Base-by-base conservation (phyloP, 2,113 vertebrate genomes). In the Felis chaus region DNA sequence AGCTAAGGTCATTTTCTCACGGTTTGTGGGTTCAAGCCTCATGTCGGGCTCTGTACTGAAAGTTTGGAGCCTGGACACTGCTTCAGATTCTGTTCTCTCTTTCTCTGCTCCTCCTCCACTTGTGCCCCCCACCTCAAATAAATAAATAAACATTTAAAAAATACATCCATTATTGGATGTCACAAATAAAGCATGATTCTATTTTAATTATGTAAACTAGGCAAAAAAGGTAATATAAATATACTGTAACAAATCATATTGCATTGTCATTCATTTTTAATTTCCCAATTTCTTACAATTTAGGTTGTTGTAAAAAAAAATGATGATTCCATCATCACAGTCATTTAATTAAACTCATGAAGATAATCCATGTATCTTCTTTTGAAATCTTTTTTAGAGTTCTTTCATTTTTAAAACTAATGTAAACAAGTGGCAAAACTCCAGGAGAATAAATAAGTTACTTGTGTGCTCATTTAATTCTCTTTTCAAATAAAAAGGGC, bases 151-250 rank as follows among this genome's bases (percentile, higher is more conserved):
- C 21, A 23, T 61, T 61, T 21, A 61, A 61, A 61, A 61, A 23
- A 9, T 61, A 61, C 23, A 65, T 2, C 4, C 69, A 89, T 82
- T 78, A 6, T n/a, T 68, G 29, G 36, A 79, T 83, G 27, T 89
- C 71, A 95, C 2, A 3, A 63, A 89, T 57, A 95, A 93, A 78
- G 16, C 29, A 68, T 81, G 31, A 76, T 76, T 45, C 25, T 92
- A 89, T 80, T 89, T 80, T 92, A 95, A 94, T 94, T 55, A 55
- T 53, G 87, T 61, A 90, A 85, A 63, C 5, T 5, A 94, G 41
- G 19, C 23, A 92, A 93, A 96, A 89, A 48, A 14, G 8, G 23
- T 48, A 94, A 89, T 89, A 84, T 76, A 87, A 95, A 78, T 73
- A 89, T 21, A 74, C 10, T 81, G 1, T 48, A 41, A 29, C 11